Base-by-base conservation (phyloP, 2,888 invertebrate species). In the Notocelia uddmanniana region DNA sequence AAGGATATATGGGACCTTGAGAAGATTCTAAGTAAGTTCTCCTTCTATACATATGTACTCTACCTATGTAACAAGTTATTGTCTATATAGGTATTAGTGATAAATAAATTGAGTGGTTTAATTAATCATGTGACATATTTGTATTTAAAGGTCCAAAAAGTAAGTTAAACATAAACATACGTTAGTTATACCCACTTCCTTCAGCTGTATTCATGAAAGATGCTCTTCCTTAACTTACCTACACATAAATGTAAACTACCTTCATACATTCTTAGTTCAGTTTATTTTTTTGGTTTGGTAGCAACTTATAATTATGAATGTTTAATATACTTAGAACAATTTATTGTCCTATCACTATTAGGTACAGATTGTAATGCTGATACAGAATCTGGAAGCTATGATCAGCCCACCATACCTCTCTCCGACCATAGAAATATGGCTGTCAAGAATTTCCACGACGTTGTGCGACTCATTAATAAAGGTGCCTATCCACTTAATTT, bases 1-100 rank as follows among this genome's bases (percentile, higher is more conserved):
- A 77, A 75, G 57, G 75, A 77, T 62, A 68, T 78, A 11, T 78
- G 77, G 76, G 66, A 72, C 66, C 73, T 50, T 11, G 15, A 54
- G 37, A 37, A 64, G 13, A n/a, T 34, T n/a, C 3, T 64, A 15
- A 10, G 64, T 64, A 37, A 54, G 64, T 34, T 60, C 5, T 45
- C 5, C 8, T 45, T 45, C n/a, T 45, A 31, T 31, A 31, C 8
- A 31, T 31, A n/a, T n/a, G n/a, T n/a, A n/a, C 8, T 31, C 31
- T 31, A 5, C 31, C 31, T 31, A 2, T 31, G 31, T 31, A 31
- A 31, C 3, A 31, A 31, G 31, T 31, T 8, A 31, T 31, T 8
- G 8, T 31, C 5, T 31, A 9, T 31, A 31, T 31, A n/a, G n/a
- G n/a, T 31, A 31, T 0, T 5, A 31, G 31, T 31, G 8, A 31